These are phyloP conservation scores for Clostera curtula DNA, from an alignment of 2,888 invertebrate species.

Conservation along the genomic window DNA sequence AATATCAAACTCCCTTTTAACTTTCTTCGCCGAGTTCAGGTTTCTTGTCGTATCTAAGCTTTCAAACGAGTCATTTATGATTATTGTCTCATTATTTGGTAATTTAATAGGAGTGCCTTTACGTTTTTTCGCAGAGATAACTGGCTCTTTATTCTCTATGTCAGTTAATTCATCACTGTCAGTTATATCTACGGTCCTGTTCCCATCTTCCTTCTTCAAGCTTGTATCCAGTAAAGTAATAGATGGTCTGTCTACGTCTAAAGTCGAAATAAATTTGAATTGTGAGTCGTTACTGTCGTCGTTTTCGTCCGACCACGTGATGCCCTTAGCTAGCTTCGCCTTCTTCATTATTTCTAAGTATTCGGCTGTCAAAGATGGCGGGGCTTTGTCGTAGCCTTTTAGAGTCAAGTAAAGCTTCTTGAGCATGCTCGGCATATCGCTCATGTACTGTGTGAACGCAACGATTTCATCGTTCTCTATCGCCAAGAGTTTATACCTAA, in stretches of 20 bases:
- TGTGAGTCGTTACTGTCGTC: slow-evolving; percentile 35
- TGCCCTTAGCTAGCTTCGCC: slow-evolving; percentile 74
- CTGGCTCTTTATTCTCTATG: slow-evolving; percentile 43
- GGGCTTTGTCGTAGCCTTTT: slow-evolving; percentile 74
- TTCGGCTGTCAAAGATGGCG: slow-evolving; percentile 70
- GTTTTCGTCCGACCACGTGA: slow-evolving; percentile 76
- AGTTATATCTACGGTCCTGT: slow-evolving; percentile 38
- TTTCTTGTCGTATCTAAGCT: slow-evolving; percentile 42
- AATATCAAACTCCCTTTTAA: slow-evolving; percentile 37
- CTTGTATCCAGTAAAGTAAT: slow-evolving; percentile 28
- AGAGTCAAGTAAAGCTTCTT: slow-evolving; percentile 75
- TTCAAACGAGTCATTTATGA: slow-evolving; percentile 61
- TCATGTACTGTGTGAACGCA: slow-evolving; percentile 63
- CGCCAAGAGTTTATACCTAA: slow-evolving; percentile 40
- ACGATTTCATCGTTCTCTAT: slow-evolving; percentile 70
- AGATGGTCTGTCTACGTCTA: slow-evolving; percentile 46
- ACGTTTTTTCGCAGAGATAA: slow-evolving; percentile 39
- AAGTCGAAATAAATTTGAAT: slow-evolving; percentile 46
- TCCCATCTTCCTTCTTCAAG: slow-evolving; percentile 23
- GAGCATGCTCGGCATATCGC: slow-evolving; percentile 68
- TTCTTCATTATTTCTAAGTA: slow-evolving; percentile 76
- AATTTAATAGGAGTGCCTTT: slow-evolving; percentile 60
- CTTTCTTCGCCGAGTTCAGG: slow-evolving; percentile 52
- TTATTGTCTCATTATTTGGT: slow-evolving; percentile 53
- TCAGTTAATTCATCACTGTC: slow-evolving; percentile 57